Evolutionary conservation across 2,113 vertebrate genomes (phyloP), one percentile per base, ranked within the genome.

Genomic region (Emydura subglobosa): DNA sequence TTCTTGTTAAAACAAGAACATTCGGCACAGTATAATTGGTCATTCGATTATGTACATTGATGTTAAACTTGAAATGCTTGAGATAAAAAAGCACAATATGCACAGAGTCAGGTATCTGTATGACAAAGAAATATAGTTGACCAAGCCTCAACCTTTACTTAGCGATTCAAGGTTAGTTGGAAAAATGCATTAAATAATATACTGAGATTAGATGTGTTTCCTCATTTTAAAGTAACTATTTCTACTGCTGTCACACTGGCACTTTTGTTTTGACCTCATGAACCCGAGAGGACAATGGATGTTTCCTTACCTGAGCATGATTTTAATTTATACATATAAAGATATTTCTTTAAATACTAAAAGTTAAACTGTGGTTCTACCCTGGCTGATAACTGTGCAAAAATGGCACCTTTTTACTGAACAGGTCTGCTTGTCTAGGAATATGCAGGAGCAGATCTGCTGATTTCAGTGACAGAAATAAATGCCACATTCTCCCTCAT

Each of bases 1-100:
- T 44, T 92, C 95, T 95, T 93, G 95, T 90, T 88, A 88, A 95
- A 95, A 90, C 8, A 96, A 90, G 96, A 95, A 44, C 51, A 54
- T 13, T 94, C 61, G 6, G 39, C 65, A 90, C 90, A 91, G 91
- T 86, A 85, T 92, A 93, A 96, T 96, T 91, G 51, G n/a, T 88
- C 96, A 68, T 34, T 95, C 94, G 59, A 89, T 95, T 96, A 92
- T 83, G 47, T 92, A 93, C 95, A 94, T 88, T 79, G 55, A 78
- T 93, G 85, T 93, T 92, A 84, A 95, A 88, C 54, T 96, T 95
- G 25, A 96, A 96, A 88, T 90, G 85, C 91, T 34, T 44, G 31
- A 94, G 83, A 87, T 65, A 94, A 82, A 97, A 97, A 96, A 93
- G 47, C 27, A 83, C 51, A 90, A 65, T 57, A n/a, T 11, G 78